Base-by-base conservation (phyloP, 2,888 invertebrate genomes). In the Ligdia adustata region DNA sequence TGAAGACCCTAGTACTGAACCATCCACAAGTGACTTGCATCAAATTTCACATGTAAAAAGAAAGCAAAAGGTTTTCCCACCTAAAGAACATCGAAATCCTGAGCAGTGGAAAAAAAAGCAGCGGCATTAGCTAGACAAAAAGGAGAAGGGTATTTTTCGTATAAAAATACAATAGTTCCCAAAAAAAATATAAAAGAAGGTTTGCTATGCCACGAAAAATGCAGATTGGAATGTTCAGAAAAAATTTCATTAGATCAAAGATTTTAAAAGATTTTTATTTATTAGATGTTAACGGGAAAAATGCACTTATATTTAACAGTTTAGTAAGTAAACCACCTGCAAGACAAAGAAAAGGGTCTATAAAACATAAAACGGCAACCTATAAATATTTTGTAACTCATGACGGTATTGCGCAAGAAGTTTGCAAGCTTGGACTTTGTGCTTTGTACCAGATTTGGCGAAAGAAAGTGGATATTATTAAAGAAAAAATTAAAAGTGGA, bases 21-120 rank as follows among this genome's bases (percentile, higher is more conserved):
- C n/a, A n/a, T n/a, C n/a, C n/a, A n/a, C n/a, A n/a, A n/a, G n/a
- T n/a, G n/a, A n/a, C n/a, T n/a, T n/a, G n/a, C n/a, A n/a, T n/a
- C n/a, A n/a, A n/a, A n/a, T n/a, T n/a, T n/a, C n/a, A n/a, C n/a
- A n/a, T n/a, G n/a, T n/a, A n/a, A n/a, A n/a, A n/a, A n/a, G n/a
- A n/a, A n/a, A n/a, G n/a, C n/a, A n/a, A n/a, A n/a, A n/a, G n/a
- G n/a, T n/a, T n/a, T 43, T 43, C 37, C 33, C 49, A 28, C 44
- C 39, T 9, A 50, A 40, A 45, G 50, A 50, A 40, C 31, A 50
- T 14, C 43, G 38, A 34, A 49, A 48, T 50, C 40, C 41, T 50
- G 42, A 46, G 9, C 5, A 27, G 20, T 48, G 48, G 48, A 52
- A 52, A 48, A 52, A 37, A 52, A 44, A 44, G 13, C 26, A 9